These are phyloP conservation scores for Drosophila subsilvestris DNA, from an alignment of 2,888 invertebrate genomes.

Conservation along the genomic window DNA sequence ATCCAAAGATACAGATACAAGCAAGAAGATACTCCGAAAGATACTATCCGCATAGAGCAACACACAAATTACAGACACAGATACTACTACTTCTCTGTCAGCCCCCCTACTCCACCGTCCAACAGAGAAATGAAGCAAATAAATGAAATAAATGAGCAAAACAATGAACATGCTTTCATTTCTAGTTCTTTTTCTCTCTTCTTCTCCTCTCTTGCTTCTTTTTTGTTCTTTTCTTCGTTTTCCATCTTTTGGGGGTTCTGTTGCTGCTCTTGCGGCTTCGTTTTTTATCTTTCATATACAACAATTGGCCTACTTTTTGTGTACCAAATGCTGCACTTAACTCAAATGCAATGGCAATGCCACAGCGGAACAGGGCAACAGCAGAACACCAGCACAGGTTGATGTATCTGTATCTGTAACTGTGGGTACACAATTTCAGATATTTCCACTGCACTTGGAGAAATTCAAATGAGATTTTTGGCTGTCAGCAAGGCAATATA, in stretches of 20 bases:
- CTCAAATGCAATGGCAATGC: conserved; percentile 41
- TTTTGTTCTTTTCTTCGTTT: conserved; percentile 9
- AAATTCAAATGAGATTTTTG: too few species aligned
- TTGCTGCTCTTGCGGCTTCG: background rate
- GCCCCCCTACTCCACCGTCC: background rate
- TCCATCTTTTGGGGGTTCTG: conserved; percentile 1
- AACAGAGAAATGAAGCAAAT: conserved; percentile 70
- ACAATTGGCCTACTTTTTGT: conserved; percentile 76
- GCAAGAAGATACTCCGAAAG: background rate
- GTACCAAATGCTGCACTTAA: conserved; percentile 46
- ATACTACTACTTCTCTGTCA: background rate
- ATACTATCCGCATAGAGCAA: background rate
- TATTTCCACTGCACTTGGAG: background rate
- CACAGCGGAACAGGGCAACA: conserved; percentile 12
- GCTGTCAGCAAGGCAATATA: too few species aligned
- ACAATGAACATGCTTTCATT: conserved; percentile 63
- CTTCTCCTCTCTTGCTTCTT: conserved; percentile 23
- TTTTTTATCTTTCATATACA: conserved; percentile 53
- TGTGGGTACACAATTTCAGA: background rate
- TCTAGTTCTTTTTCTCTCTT: conserved; percentile 29
- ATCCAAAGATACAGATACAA: conserved; percentile 48
- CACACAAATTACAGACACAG: background rate
- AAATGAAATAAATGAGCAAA: conserved; percentile 50
- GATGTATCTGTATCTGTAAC: conserved; percentile 11
- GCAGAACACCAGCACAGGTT: conserved; percentile 17